Evolutionary conservation across 2,888 invertebrate genomes (phyloP).

Genomic region (Nemapogon koenigi): DNA sequence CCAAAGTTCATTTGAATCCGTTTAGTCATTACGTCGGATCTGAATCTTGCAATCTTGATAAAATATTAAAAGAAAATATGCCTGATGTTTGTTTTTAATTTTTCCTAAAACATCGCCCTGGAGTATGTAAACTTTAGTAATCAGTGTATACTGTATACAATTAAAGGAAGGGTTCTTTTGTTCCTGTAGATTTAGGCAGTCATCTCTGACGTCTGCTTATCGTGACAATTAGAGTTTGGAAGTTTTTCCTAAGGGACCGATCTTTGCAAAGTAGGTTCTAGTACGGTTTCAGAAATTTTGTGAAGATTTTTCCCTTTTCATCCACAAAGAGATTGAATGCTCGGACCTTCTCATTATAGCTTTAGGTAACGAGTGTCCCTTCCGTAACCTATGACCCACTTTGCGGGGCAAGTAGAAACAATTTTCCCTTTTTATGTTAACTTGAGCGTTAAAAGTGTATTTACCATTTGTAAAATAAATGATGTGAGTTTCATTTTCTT

Average conservation of each 20-base stretch:
- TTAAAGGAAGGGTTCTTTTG: constrained; percentile 1
- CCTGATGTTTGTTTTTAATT: too few species aligned
- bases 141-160: constrained; percentile 2
- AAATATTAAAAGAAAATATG: too few species aligned
- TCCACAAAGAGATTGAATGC: constrained; percentile 7
- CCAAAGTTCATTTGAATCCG: too few species aligned
- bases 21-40: too few species aligned
- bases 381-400: neutral
- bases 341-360: constrained; percentile 1
- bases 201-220: constrained; percentile 16
- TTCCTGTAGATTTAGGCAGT: constrained; percentile 6
- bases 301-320: constrained; percentile 1
- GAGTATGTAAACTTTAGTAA: neutral
- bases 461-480: too few species aligned
- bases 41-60: too few species aligned
- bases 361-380: neutral
- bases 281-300: neutral
- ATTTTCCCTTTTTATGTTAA: too few species aligned
- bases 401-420: too few species aligned
- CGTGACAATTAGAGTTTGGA: constrained; percentile 21
- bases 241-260: constrained; percentile 19
- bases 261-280: constrained; percentile 3
- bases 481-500: too few species aligned
- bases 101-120: too few species aligned
- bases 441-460: too few species aligned